Conservation (phyloP, 2,888 invertebrate species). For the Bimastos eiseni region DNA sequence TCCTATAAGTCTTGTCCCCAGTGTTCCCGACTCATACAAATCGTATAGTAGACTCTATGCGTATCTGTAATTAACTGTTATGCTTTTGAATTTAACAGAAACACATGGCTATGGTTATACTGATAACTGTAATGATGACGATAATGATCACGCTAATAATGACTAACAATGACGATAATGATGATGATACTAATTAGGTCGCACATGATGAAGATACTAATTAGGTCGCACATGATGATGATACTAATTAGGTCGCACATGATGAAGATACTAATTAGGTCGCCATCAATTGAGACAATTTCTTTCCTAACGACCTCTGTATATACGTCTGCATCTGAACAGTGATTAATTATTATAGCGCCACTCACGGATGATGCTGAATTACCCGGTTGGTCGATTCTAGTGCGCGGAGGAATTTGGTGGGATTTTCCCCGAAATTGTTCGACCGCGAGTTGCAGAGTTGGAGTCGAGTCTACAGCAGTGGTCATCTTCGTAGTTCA, state of each 20-base stretch:
- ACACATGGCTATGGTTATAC: no score
- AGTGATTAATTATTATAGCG: not conserved
- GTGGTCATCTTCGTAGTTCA: not conserved
- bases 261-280: no score
- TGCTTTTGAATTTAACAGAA: no score
- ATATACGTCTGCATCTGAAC: not conserved
- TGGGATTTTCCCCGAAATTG: not conserved
- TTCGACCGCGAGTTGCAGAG: not conserved
- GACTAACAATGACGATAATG: not conserved
- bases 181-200: not conserved
- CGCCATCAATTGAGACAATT: no score
- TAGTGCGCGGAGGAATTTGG: not conserved
- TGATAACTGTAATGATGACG: not conserved
- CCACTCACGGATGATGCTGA: not conserved
- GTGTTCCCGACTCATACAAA: no score
- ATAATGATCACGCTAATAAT: not conserved
- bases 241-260: no score
- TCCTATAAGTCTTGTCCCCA: no score
- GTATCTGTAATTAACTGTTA: no score
- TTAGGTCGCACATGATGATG: no score
- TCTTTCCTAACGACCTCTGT: not conserved
- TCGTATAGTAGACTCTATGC: no score
- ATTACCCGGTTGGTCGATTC: not conserved
- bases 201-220: not conserved
- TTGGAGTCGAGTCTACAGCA: not conserved